These are phyloP conservation scores for Karalla daura DNA, from an alignment of 2,797 vertebrate species.

Conservation along the genomic window DNA sequence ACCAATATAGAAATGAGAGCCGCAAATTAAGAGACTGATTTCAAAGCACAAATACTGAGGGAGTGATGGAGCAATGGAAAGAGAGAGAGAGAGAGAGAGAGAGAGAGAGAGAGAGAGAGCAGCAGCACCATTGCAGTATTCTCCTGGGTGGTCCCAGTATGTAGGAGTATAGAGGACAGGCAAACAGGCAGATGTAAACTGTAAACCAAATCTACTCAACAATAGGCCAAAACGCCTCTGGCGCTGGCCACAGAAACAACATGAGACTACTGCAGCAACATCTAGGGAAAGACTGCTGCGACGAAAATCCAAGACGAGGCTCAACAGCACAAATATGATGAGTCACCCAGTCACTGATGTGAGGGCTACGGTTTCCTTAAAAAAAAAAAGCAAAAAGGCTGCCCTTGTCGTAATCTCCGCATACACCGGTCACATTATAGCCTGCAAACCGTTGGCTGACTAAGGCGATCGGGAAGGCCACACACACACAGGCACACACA, in stretches of 20 bases:
- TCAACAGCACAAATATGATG: constrained; percentile 43
- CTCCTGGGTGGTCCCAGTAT: constrained; percentile 94
- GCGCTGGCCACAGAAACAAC: constrained; percentile 81
- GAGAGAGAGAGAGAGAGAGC: constrained; percentile 31
- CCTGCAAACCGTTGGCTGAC: constrained; percentile 44
- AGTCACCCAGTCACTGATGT: constrained; percentile 28
- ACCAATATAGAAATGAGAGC: constrained; percentile 19
- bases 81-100: constrained; percentile 45
- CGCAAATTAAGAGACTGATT: constrained; percentile 41
- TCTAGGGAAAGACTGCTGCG: constrained; percentile 63
- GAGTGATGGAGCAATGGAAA: no score
- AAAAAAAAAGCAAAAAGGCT: constrained; percentile 21
- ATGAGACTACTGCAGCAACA: constrained; percentile 70
- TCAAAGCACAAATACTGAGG: constrained; percentile 48
- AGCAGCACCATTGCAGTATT: constrained; percentile 83
- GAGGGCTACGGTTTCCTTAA: constrained; percentile 3
- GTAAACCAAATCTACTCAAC: constrained; percentile 89
- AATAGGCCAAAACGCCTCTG: constrained; percentile 83
- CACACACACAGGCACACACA: no score
- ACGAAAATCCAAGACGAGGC: constrained; percentile 3
- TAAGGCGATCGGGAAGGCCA: constrained; percentile 42
- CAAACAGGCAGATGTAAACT: constrained; percentile 96
- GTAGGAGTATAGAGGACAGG: constrained; percentile 91
- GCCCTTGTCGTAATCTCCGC: constrained; percentile 20
- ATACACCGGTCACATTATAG: constrained; percentile 41